Evolutionary conservation across 2,113 vertebrate genomes (phyloP).

Genomic region (Pipa parva): DNA sequence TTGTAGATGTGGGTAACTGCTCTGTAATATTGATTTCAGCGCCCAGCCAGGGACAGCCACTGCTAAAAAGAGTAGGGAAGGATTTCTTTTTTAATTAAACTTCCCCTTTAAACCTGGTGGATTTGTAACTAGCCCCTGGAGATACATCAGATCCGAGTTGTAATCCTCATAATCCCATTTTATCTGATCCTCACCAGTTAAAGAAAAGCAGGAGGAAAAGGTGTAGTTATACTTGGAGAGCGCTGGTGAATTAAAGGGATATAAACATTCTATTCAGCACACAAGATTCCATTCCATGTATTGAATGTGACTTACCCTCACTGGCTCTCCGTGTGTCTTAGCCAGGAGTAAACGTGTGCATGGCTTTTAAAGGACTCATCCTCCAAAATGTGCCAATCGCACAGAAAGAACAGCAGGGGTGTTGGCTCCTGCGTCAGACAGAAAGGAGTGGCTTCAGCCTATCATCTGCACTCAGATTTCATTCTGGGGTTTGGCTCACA

Average conservation of each 20-base stretch:
- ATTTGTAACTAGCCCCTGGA: too few relatives aligned
- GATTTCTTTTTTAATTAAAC: too few relatives aligned
- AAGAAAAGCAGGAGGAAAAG: not conserved
- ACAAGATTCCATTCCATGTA: too few relatives aligned
- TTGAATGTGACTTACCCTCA: conserved; percentile 59
- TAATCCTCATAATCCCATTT: not conserved
- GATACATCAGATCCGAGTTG: too few relatives aligned
- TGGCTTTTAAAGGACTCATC: conserved; percentile 60
- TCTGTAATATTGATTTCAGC: too few relatives aligned
- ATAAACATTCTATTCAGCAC: too few relatives aligned
- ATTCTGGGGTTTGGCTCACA: not conserved
- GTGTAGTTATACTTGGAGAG: not conserved
- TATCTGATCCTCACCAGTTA: not conserved
- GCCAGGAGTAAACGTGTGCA: not conserved
- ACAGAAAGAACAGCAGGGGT: conserved; percentile 45
- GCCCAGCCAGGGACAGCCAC: too few relatives aligned
- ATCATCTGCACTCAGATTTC: not conserved
- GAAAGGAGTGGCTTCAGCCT: conserved; percentile 11
- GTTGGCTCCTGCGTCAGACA: conserved; percentile 50
- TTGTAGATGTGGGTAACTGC: too few relatives aligned
- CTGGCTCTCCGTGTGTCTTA: conserved; percentile 7
- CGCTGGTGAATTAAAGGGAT: too few relatives aligned
- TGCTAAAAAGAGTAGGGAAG: too few relatives aligned
- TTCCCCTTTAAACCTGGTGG: too few relatives aligned
- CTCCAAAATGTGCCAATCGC: conserved; percentile 56